phyloP scores from a whole-genome alignment of 2,797 vertebrate genomes.

The Molossus molossus region DNA sequence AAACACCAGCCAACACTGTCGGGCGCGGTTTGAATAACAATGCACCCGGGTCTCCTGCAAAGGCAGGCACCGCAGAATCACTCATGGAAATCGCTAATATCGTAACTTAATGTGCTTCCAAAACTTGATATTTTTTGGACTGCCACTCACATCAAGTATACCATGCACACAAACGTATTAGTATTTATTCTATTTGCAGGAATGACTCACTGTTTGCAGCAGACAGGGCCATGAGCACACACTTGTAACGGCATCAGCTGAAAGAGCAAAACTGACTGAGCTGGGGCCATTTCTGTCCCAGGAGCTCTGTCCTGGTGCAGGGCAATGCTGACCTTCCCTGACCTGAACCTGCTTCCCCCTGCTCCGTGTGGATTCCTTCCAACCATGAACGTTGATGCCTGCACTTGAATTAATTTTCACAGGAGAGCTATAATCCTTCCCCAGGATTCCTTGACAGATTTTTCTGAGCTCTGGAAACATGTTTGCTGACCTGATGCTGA shows the following conservation, averaged over 20 bases:
- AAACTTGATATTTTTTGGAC: not conserved
- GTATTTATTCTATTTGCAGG: not conserved
- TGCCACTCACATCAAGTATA: not conserved
- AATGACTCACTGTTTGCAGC: not conserved
- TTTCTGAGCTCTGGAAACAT: not conserved
- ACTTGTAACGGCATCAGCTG: not conserved
- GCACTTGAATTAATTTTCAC: not conserved
- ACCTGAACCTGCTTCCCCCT: too few species aligned
- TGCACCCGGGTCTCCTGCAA: accelerated
- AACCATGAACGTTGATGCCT: not conserved
- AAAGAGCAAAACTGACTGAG: not conserved
- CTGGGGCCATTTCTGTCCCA: not conserved
- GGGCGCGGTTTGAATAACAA: not conserved
- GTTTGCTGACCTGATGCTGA: not conserved
- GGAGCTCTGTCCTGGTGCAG: not conserved
- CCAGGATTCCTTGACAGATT: not conserved
- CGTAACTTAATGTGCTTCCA: not conserved
- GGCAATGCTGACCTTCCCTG: not conserved
- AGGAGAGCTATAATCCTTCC: not conserved
- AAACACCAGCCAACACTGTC: accelerated
- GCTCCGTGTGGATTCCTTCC: not conserved
- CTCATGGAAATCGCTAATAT: not conserved
- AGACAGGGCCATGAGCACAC: not conserved
- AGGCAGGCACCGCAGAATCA: accelerated
- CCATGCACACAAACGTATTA: not conserved